A percentile compares a stretch with the other conserved stretches of the same genome.
Conservation (phyloP, 2,888 invertebrate genomes). For the Noctua janthe region DNA sequence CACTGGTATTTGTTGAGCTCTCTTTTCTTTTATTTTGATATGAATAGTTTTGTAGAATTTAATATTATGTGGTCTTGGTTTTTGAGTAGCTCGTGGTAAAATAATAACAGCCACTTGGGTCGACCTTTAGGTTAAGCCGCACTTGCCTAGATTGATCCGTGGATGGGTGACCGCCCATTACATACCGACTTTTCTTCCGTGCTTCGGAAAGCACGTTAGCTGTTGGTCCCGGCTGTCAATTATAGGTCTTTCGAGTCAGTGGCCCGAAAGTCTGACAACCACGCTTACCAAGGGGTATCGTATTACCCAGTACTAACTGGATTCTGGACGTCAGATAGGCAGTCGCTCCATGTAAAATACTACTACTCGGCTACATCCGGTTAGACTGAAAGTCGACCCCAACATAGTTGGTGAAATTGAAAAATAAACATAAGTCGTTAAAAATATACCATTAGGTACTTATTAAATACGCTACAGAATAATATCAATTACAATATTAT, state of each 20-base stretch:
- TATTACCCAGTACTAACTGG: too few relatives aligned
- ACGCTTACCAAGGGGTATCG: background rate
- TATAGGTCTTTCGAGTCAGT: background rate
- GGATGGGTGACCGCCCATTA: background rate
- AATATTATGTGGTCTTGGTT: background rate
- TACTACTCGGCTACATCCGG: background rate
- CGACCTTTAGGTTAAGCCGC: background rate
- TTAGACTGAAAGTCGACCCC: background rate
- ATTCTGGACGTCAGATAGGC: background rate
- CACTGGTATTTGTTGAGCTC: background rate
- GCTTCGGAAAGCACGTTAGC: too few relatives aligned
- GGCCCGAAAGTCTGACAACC: background rate
- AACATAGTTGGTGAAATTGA: background rate
- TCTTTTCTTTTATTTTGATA: background rate
- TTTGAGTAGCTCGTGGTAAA: background rate
- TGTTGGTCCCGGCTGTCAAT: background rate
- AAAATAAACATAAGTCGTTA: background rate
- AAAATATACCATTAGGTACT: background rate
- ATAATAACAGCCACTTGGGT: background rate
- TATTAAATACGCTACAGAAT: background rate
- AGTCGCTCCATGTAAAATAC: background rate
- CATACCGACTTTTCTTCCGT: background rate
- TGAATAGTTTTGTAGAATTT: slow-evolving; percentile 8
- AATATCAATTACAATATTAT: background rate
- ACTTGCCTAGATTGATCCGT: background rate